These are phyloP conservation scores for Burhinus oedicnemus DNA, from an alignment of 2,113 vertebrate species.

Conservation along the genomic window DNA sequence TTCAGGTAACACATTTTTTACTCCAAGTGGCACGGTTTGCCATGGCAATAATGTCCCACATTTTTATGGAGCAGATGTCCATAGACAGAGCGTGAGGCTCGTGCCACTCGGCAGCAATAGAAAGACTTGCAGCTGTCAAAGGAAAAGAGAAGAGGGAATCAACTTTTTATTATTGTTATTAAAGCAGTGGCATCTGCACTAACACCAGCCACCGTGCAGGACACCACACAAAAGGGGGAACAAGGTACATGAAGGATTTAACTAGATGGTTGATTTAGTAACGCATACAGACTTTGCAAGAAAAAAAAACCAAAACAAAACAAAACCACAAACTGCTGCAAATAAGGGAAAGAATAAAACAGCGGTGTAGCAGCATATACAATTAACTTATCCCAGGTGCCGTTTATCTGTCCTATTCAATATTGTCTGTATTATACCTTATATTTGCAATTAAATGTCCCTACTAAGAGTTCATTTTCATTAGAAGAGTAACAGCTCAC, in stretches of 20 bases:
- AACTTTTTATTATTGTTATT: constrained; percentile 36
- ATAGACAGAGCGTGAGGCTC: background rate
- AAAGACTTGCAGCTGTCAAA: constrained; percentile 53
- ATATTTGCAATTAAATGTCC: background rate
- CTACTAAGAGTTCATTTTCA: background rate
- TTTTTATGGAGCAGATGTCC: constrained; percentile 62
- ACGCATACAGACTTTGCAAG: background rate
- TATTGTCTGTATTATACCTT: background rate
- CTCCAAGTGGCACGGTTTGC: constrained; percentile 1
- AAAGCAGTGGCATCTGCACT: background rate
- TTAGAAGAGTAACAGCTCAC: background rate
- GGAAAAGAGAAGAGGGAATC: constrained; percentile 47
- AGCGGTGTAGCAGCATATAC: background rate
- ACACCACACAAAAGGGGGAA: background rate
- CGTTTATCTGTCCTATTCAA: background rate
- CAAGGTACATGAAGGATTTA: background rate
- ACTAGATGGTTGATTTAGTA: background rate
- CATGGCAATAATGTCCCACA: background rate
- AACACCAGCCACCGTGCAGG: background rate
- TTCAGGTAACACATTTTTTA: constrained; percentile 23
- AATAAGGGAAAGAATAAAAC: background rate
- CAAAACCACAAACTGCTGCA: background rate
- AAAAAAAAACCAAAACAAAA: background rate
- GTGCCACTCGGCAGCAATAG: background rate
- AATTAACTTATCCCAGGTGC: background rate